Evolutionary conservation across 2,888 invertebrate species (phyloP), one percentile per base, ranked within the genome.

Genomic region (Sinopyrophorus schimmeli): DNA sequence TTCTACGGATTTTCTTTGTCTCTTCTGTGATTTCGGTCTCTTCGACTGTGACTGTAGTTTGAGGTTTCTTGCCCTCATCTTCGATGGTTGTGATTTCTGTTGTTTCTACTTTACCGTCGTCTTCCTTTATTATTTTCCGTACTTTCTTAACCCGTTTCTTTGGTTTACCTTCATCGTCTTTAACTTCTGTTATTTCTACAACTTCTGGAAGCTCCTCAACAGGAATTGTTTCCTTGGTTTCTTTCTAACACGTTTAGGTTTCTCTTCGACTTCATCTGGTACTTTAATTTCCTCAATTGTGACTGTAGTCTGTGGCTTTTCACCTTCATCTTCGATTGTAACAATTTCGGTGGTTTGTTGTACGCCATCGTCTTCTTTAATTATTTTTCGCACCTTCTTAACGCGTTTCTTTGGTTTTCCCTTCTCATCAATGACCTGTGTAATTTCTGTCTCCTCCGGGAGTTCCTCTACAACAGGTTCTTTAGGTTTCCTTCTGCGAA

Each of bases 281-380:
- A 16, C 24, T 7, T 10, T 23, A 7, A 14, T 10, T 17, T 47
- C 32, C 20, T 32, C 14, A 10, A 24, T 30, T 10, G 31, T 37
- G 9, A 44, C 44, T 1, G 21, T 68, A 42, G 60, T 69, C 24
- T 70, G 60, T 0, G 77, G 77, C 39, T 70, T 64, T 41, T 70
- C 61, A 17, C 70, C 73, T 18, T 73, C 74, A 56, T 71, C 64
- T 58, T 71, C 69, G 11, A 73, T 62, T 3, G 76, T 76, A 40
- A 67, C 65, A 18, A 77, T 76, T 67, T 74, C 73, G 0, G 75
- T 77, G 4, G 73, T 62, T 59, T 77, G 75, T 39, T 74, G 70
- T 50, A 67, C 64, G 41, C 68, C 76, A 54, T 59, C 73, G 3
- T 69, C 68, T 55, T 75, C 76, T 37, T 70, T 76, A 35, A 75